These are phyloP conservation scores for Antrozous pallidus DNA, from an alignment of 2,797 vertebrate genomes.

Conservation along the genomic window DNA sequence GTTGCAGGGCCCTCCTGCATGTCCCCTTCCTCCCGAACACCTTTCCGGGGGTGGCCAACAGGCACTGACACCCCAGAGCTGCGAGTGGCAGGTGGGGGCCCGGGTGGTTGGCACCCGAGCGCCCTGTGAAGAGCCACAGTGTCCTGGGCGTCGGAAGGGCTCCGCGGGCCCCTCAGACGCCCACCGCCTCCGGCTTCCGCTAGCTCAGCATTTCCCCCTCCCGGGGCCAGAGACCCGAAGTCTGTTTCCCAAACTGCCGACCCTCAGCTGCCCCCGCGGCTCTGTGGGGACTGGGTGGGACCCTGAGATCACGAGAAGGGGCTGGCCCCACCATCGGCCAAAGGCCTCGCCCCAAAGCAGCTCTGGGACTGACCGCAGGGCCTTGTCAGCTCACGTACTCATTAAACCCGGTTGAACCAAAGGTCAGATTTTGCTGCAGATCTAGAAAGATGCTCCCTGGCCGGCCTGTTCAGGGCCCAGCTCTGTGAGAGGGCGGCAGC, in stretches of 20 bases:
- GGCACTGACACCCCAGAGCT: neutral
- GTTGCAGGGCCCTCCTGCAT: accelerated
- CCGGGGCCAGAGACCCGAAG: neutral
- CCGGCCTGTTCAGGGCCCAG: constrained; percentile 54
- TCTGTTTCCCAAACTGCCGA: constrained; percentile 46
- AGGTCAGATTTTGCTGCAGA: constrained; percentile 75
- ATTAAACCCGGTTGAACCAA: constrained; percentile 73
- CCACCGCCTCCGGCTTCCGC: too few relatives aligned
- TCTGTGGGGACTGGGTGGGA: constrained; percentile 64
- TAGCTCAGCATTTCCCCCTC: neutral
- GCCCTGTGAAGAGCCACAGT: accelerated
- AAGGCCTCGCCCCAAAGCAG: constrained; percentile 74
- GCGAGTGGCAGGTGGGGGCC: neutral
- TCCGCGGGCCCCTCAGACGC: accelerated
- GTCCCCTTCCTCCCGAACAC: neutral
- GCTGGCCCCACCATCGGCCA: constrained; percentile 62
- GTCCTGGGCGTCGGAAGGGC: accelerated
- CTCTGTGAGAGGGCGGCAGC: neutral
- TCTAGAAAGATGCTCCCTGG: constrained; percentile 67
- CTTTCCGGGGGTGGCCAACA: neutral
- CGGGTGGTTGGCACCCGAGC: neutral
- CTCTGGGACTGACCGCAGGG: constrained; percentile 54
- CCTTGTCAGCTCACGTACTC: constrained; percentile 73
- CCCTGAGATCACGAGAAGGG: constrained; percentile 56
- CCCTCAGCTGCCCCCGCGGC: constrained; percentile 50